Percentiles rank a stretch among this genome's conserved stretches.
Conservation (phyloP, 2,888 invertebrate genomes). For the Ceraclea dissimilis region DNA sequence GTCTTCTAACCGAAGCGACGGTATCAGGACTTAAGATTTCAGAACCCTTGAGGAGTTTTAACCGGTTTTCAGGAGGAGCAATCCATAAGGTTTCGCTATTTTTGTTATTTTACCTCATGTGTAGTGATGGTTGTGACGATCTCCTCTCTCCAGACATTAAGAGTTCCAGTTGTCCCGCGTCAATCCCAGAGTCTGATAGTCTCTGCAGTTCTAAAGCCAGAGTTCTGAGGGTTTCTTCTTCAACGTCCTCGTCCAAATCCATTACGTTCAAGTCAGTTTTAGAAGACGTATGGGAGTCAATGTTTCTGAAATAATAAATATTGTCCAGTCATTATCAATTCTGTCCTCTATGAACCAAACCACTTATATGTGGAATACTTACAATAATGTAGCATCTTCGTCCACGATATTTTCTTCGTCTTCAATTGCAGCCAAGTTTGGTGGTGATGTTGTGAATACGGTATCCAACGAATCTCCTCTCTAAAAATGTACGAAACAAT, state of each 20-base stretch:
- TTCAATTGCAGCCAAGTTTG: slow-evolving; percentile 29
- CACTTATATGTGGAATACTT: not conserved
- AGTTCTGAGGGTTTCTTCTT: slow-evolving; percentile 8
- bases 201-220: slow-evolving; percentile 37
- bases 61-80: no score
- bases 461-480: slow-evolving; percentile 62
- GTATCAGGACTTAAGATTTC: no score
- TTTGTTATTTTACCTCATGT: slow-evolving; percentile 9
- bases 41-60: no score
- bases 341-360: not conserved
- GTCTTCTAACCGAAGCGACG: no score
- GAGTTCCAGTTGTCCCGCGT: slow-evolving; percentile 35
- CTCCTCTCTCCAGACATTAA: slow-evolving; percentile 8
- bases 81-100: no score
- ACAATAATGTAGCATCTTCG: not conserved
- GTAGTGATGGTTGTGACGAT: slow-evolving; percentile 4
- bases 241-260: slow-evolving; percentile 31
- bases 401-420: slow-evolving; percentile 27
- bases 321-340: not conserved
- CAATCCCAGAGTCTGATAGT: slow-evolving; percentile 37
- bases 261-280: not conserved
- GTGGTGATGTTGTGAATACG: slow-evolving; percentile 57
- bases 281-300: slow-evolving; percentile 32
- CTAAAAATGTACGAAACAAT: slow-evolving; percentile 38
- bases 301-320: slow-evolving; percentile 30